Evolutionary conservation across 2,797 vertebrate genomes (phyloP), one percentile per base, ranked within the genome.

Genomic region (Coreius guichenoti): DNA sequence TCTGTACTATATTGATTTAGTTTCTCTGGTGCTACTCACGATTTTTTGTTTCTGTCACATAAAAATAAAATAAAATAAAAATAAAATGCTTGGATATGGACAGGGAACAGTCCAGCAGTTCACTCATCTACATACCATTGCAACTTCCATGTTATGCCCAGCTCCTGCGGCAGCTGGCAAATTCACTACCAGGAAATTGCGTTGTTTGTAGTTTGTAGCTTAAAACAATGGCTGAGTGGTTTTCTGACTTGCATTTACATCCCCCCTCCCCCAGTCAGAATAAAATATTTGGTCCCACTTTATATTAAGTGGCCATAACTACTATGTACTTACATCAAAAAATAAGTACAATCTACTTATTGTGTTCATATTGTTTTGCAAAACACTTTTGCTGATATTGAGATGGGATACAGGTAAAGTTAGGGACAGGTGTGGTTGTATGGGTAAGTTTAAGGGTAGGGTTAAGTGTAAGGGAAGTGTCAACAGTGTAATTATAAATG

Each of bases 1-100:
- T 81, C 23, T 70, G 26, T 14, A 21, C 36, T 47, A 68, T 67
- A 68, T 68, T 54, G 47, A 69, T 69, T 69, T 26, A 13, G 79
- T 69, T 36, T 54, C 2, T 68, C 4, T 69, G 65, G 75, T 61
- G 54, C 56, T 61, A 19, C 54, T 39, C 31, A 68, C 1, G 9
- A 51, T 16, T 39, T 76, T 77, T 58, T 36, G 29, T 76, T 23
- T 36, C 4, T 9, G 33, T 5, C 49, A 77, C 36, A 77, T 39
- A 13, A 13, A 39, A 68, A 63, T 12, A 29, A 29, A 75, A 8
- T 1, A 36, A 39, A 61, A 63, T 0, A 26, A 43, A 78, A 78
- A 45, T 1, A 12, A 31, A 75, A 21, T 33, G 19, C 11, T 54
- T 75, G 23, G 29, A 54, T 19, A 54, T 75, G 21, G 29, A 54